Evolutionary conservation across 2,797 vertebrate genomes (phyloP).

Genomic region (Stomatorhinus walkeri): DNA sequence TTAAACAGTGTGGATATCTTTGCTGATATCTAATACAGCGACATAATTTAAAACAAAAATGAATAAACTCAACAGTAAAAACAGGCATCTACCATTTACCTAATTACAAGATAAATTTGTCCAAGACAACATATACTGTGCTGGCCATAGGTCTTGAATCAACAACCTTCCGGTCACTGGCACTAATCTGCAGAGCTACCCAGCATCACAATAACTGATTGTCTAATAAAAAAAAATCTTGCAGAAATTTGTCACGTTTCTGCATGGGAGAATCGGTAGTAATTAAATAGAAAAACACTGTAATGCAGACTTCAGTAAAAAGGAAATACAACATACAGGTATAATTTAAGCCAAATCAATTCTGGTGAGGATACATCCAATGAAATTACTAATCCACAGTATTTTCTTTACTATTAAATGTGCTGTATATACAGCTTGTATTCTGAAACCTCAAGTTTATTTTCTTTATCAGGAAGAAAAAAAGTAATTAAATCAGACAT

Average conservation of each 20-base stretch:
- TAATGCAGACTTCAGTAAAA: not conserved
- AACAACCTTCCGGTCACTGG: not conserved
- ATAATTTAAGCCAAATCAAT: not conserved
- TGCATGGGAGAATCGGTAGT: not conserved
- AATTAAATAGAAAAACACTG: not conserved
- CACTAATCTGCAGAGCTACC: not conserved
- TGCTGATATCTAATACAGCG: not conserved
- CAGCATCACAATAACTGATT: not conserved
- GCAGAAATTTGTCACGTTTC: not conserved
- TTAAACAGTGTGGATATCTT: not conserved
- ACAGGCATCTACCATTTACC: not conserved
- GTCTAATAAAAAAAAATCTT: not conserved
- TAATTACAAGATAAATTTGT: not conserved
- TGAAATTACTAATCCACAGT: slow-evolving; percentile 23
- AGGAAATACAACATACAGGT: not conserved
- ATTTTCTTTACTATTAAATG: slow-evolving; percentile 26
- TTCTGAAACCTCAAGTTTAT: not conserved
- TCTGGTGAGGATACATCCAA: slow-evolving; percentile 19
- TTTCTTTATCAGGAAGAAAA: not conserved
- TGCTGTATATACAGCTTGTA: not conserved
- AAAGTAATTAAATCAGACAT: not conserved
- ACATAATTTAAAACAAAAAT: slow-evolving; percentile 19
- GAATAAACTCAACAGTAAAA: not conserved
- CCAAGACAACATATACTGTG: not conserved
- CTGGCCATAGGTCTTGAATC: not conserved